Evolutionary conservation across 1,140 invertebrate species (phyloP), one percentile per base, ranked within the genome.

Genomic region (Aphelinus certus): DNA sequence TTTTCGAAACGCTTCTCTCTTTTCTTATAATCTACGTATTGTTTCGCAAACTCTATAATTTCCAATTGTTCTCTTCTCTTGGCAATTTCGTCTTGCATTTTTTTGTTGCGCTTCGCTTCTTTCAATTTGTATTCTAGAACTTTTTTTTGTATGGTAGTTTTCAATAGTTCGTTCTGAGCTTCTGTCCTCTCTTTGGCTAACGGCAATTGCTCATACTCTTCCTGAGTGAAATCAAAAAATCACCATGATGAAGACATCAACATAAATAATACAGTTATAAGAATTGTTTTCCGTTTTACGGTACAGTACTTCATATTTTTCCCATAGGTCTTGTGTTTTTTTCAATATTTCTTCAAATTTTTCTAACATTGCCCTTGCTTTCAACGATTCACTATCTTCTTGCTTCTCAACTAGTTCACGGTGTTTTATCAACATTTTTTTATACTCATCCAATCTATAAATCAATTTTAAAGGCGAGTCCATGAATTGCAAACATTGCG

Each of bases 21-120:
- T 47, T 53, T 68, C 45, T 73, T 73, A 43, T 76, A 26, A 1
- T 76, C 75, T 1, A 72, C 1, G 3, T 49, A 67, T n/a, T 72
- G 55, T 58, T 68, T 65, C 9, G 75, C 75, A 49, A 76, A 64
- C 61, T 76, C 55, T 26, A 76, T 76, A 42, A 76, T 58, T 69
- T 68, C 51, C 3, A 51, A 3, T 55, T 76, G 75, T 55, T 63
- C 75, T 4, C 10, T 26, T 60, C n/a, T 56, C 60, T 69, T 72
- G 26, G n/a, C 7, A 1, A 76, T 58, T 69, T 69, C 26, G 7
- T 63, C 9, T 53, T 73, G 63, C 7, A 76, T n/a, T 49, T 9
- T 72, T 4, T 60, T 62, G 4, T 42, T 73, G 0, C 45, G 7
- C 3, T 69, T 60, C 0, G 55, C 56, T 46, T 73, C 75, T 2